A percentile compares a stretch with the other conserved stretches of the same genome.
These are phyloP conservation scores for Megalops atlanticus DNA, from an alignment of 2,113 vertebrate genomes.

Conservation along the genomic window DNA sequence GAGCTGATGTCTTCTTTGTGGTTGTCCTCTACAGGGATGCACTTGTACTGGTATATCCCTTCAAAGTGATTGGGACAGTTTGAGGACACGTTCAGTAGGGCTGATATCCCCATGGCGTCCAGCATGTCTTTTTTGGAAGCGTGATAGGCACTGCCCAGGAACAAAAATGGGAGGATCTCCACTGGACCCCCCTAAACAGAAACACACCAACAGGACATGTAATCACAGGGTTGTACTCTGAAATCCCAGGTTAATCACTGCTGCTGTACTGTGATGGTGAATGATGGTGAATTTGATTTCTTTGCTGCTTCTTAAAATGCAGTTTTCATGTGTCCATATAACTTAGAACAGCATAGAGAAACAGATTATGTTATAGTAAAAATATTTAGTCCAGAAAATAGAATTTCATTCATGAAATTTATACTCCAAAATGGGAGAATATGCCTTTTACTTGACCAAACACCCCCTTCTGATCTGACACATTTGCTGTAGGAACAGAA, in stretches of 20 bases:
- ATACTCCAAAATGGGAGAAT: too few relatives aligned
- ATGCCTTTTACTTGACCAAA: too few relatives aligned
- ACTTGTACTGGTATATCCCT: slow-evolving; percentile 92
- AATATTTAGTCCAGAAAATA: too few relatives aligned
- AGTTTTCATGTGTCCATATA: too few relatives aligned
- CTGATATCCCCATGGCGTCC: slow-evolving; percentile 89
- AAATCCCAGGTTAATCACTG: neutral
- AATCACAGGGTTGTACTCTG: neutral
- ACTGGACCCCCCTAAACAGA: slow-evolving; percentile 87
- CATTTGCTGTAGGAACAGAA: too few relatives aligned
- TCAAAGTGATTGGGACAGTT: slow-evolving; percentile 98
- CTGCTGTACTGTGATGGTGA: neutral
- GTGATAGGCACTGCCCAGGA: slow-evolving; percentile 93
- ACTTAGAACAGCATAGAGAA: too few relatives aligned
- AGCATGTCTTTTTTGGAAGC: slow-evolving; percentile 94
- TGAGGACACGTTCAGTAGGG: slow-evolving; percentile 92
- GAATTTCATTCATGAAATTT: too few relatives aligned
- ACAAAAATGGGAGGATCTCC: slow-evolving; percentile 96
- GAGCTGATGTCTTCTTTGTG: slow-evolving; percentile 98
- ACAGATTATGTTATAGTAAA: too few relatives aligned
- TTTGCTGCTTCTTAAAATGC: too few relatives aligned
- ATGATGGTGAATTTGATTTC: neutral
- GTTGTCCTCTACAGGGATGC: slow-evolving; percentile 96
- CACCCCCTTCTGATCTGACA: too few relatives aligned
- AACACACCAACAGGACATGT: slow-evolving; percentile 26